Evolutionary conservation across 2,797 vertebrate species (phyloP).

Genomic region (Triplophysa yarkandensis): DNA sequence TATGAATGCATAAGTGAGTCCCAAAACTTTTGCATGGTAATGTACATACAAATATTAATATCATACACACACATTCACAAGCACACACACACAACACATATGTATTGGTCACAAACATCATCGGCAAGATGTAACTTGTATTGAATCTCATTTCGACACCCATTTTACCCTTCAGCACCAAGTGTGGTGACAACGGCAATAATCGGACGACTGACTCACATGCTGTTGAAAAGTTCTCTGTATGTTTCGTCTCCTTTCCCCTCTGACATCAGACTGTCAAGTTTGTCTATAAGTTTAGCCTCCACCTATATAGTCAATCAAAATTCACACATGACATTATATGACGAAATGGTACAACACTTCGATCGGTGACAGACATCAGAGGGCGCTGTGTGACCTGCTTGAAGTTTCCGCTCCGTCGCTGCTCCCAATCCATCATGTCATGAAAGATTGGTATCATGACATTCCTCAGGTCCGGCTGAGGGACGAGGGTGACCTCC

Average conservation of each 20-base stretch:
- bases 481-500: slow-evolving; percentile 96
- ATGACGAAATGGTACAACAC: not conserved
- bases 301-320: slow-evolving; percentile 84
- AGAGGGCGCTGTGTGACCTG: slow-evolving; percentile 78
- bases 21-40: too few species aligned
- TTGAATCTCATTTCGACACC: not conserved
- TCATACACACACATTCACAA: slow-evolving; percentile 17
- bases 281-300: slow-evolving; percentile 96
- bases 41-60: too few species aligned
- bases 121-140: too few species aligned
- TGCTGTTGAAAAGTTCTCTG: slow-evolving; percentile 92
- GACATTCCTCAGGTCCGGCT: slow-evolving; percentile 94
- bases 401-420: slow-evolving; percentile 95
- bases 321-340: not conserved
- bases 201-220: slow-evolving; percentile 56
- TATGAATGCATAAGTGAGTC: too few species aligned
- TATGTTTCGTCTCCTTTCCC: slow-evolving; percentile 98
- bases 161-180: not conserved
- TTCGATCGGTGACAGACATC: slow-evolving; percentile 16
- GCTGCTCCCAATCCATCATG: slow-evolving; percentile 99
- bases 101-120: not conserved
- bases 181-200: too few species aligned
- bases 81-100: slow-evolving; percentile 3
- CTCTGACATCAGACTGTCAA: slow-evolving; percentile 98
- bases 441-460: slow-evolving; percentile 99